Base-by-base conservation (phyloP, 2,888 invertebrate genomes). In the Agrilus mali region DNA sequence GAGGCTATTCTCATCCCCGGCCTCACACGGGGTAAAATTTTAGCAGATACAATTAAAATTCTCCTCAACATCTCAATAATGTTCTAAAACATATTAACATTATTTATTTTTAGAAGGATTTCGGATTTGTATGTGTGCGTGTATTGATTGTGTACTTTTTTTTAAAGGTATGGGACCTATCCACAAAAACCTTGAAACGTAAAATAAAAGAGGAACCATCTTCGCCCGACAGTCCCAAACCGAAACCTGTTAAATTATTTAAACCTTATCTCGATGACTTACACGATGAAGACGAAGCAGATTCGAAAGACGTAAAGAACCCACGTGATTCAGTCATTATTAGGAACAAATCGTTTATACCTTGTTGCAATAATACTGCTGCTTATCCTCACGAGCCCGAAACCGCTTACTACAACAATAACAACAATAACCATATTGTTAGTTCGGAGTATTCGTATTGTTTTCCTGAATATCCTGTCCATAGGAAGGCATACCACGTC, bases 231-330 rank as follows among this genome's bases (percentile, higher is more conserved):
- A 44, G 37, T 40, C 12, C 36, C 15, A 43, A 41, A 27, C 61
- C 67, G 37, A 78, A 77, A 63, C 81, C 83, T 41, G 78, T 82
- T 54, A 85, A 85, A 60, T 67, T 85, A 34, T 86, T 86, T 66
- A 80, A 85, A 59, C 86, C 85, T 27, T 86, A 85, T 63, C 69
- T 84, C 40, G 71, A 82, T 49, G 82, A 80, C 55, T 75, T 80
- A 36, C 71, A 75, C 36, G 73, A 74, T 44, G 52, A 51, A 38
- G 50, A 47, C 35, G 47, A 45, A 44, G 45, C 50, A 17, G 50
- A 52, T 36, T 10, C 27, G 27, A 27, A 27, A 2, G 27, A 27
- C 5, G 27, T 27, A 2, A 27, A 40, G 68, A 72, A 56, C 66
- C 66, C 56, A 17, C 70, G 71, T 50, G 50, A 52, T 13, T 16